Conservation (phyloP, 2,888 invertebrate species). For the Lycia hirtaria region DNA sequence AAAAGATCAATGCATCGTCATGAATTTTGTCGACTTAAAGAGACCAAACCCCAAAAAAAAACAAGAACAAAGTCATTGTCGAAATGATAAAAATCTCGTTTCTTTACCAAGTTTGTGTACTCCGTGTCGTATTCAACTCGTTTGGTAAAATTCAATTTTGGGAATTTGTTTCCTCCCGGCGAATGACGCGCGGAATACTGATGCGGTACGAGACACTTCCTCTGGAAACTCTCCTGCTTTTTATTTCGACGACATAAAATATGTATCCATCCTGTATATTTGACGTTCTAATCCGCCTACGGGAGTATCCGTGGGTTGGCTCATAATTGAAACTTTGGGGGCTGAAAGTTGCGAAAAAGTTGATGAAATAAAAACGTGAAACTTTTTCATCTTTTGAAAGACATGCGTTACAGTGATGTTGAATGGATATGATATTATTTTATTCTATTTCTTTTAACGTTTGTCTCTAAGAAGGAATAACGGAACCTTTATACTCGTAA, state of each 20-base stretch:
- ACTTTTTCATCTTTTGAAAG: constrained; percentile 5
- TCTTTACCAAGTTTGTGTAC: constrained; percentile 78
- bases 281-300: constrained; percentile 53
- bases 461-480: too few species aligned
- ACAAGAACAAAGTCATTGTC: constrained; percentile 67
- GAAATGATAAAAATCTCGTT: constrained; percentile 81
- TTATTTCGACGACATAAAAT: constrained; percentile 67
- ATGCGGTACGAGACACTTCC: constrained; percentile 64
- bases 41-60: constrained; percentile 30
- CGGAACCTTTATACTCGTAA: too few species aligned
- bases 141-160: constrained; percentile 85
- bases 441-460: too few species aligned
- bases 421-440: neutral
- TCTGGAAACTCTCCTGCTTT: constrained; percentile 59
- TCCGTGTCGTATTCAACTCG: constrained; percentile 83
- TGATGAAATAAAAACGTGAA: constrained; percentile 11
- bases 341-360: constrained; percentile 25
- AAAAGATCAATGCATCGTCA: constrained; percentile 18
- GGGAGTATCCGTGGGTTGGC: constrained; percentile 29
- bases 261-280: constrained; percentile 57
- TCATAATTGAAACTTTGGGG: constrained; percentile 32
- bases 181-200: constrained; percentile 80
- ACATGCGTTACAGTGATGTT: constrained; percentile 5
- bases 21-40: constrained; percentile 11
- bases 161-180: constrained; percentile 84